phyloP scores from a whole-genome alignment of 1,140 invertebrate species.

The Uloborus diversus region DNA sequence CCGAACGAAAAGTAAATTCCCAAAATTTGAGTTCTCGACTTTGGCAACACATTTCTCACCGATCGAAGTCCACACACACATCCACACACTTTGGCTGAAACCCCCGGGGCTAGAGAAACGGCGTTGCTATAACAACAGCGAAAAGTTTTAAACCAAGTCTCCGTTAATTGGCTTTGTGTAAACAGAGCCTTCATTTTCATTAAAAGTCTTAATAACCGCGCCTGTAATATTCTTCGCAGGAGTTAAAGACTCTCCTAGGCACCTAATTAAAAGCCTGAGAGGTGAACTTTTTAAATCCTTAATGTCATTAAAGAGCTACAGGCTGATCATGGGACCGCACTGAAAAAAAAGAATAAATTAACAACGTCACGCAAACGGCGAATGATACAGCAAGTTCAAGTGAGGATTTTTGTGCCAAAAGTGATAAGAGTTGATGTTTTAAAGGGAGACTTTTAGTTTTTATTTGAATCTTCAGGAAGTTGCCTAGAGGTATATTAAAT shows the following conservation, averaged over 20 bases:
- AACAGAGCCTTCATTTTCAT: conserved; percentile 44
- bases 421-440: too few relatives aligned
- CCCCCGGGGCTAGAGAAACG: conserved; percentile 6
- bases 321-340: neutral
- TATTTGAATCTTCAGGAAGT: too few relatives aligned
- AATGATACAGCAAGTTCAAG: too few relatives aligned
- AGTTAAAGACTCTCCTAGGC: conserved; percentile 21
- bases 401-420: too few relatives aligned
- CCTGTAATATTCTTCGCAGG: neutral
- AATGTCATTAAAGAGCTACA: neutral
- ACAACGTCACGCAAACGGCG: too few relatives aligned
- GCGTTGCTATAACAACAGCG: conserved; percentile 4
- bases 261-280: conserved; percentile 51
- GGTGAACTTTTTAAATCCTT: conserved; percentile 26
- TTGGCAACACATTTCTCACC: neutral
- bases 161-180: conserved; percentile 28
- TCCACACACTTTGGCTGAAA: conserved; percentile 9
- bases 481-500: too few relatives aligned
- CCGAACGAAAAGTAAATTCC: too few relatives aligned
- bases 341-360: neutral
- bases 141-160: conserved; percentile 37
- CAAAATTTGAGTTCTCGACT: too few relatives aligned
- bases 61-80: neutral
- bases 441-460: too few relatives aligned
- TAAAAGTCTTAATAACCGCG: conserved; percentile 45